Percentiles rank a stretch among this genome's conserved stretches.
phyloP scores from a whole-genome alignment of 2,113 vertebrate species.

The Hemibagrus wyckioides region DNA sequence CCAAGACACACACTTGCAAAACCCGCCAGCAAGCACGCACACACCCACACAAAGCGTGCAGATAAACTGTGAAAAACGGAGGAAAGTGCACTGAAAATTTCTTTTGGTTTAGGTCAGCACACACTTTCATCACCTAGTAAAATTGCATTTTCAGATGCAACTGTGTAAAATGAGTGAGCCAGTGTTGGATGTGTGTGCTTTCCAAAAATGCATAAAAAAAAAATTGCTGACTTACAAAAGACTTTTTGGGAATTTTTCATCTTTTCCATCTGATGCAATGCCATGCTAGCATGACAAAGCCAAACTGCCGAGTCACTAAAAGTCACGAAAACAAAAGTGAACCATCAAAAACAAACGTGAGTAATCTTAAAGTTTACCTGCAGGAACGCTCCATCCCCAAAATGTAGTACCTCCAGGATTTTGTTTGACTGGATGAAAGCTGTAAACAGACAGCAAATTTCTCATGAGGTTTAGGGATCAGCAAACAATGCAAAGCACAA shows the following conservation, averaged over 20 bases:
- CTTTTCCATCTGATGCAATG: neutral
- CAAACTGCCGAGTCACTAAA: neutral
- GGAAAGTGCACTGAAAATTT: no score
- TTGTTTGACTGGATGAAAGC: conserved; percentile 97
- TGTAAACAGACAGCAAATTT: conserved; percentile 67
- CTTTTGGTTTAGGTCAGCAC: neutral
- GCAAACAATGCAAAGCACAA: conserved; percentile 34
- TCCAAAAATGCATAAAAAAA: neutral
- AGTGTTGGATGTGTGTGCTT: neutral
- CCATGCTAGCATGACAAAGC: neutral
- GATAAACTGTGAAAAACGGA: no score
- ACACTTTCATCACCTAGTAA: neutral
- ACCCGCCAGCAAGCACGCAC: neutral
- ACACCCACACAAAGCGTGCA: neutral
- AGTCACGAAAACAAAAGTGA: neutral
- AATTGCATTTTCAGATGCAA: neutral
- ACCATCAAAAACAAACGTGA: neutral
- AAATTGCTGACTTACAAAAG: neutral
- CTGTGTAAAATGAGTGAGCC: neutral
- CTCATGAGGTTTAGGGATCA: conserved; percentile 45
- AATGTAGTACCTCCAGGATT: conserved; percentile 96
- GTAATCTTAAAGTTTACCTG: conserved; percentile 75
- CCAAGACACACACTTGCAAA: no score
- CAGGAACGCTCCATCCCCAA: conserved; percentile 92
- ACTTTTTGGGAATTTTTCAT: neutral